Base-by-base conservation (phyloP, 2,113 vertebrate species). In the Odontesthes bonariensis region DNA sequence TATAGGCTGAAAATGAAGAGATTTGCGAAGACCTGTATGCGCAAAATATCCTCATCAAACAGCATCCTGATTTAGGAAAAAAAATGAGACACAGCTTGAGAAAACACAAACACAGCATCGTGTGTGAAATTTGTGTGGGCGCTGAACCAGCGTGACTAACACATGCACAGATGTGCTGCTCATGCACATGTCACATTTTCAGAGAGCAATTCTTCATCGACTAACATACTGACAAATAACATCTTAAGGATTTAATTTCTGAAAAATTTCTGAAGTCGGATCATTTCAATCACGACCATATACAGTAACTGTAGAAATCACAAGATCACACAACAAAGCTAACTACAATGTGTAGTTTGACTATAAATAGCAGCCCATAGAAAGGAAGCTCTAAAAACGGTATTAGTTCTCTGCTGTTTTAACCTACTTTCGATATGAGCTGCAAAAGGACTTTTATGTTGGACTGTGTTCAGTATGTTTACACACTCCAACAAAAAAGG, bases 131-230 rank as follows among this genome's bases (percentile, higher is more conserved):
- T 17, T 63, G 87, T 74, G 86, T 86, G 81, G 85, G 86, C 70
- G 70, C 67, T 64, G 74, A 86, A 85, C 32, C 88, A 88, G 84
- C 82, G 72, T 79, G 72, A 88, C 86, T 87, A 87, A 87, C 88
- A 84, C 86, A 87, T 86, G 81, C 77, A 88, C 86, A 91, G 87
- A 84, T 88, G 86, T 88, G 86, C 49, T 58, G 68, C 65, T 75
- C 73, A 75, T 86, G 54, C 78, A 66, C 69, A 81, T 56, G 68
- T 81, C 82, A 64, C 64, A 85, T 75, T 83, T 77, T 77, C 88
- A 75, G 65, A 77, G 85, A 89, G 84, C 46, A 38, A 71, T 44
- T 69, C 42, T 85, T 78, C 31, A 58, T 58, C 32, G 9, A 9
- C 40, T 8, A 47, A 16, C 9, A 12, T 14, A 65, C 76, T 23